Conservation (phyloP, 2,888 invertebrate species). For the Osedax fenrisi region DNA sequence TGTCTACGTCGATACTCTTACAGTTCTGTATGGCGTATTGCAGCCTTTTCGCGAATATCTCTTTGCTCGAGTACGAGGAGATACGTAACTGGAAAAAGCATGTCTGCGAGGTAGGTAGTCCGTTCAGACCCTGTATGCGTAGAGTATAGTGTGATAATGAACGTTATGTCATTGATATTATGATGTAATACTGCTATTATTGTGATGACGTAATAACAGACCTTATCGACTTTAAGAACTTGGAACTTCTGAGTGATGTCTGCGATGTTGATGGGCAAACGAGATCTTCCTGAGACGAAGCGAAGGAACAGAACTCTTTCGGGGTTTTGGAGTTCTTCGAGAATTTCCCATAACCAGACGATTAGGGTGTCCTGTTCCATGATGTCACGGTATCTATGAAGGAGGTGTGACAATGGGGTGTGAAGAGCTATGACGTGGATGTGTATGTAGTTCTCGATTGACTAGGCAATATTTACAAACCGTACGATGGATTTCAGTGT, state of each 20-base stretch:
- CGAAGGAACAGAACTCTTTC: constrained; percentile 60
- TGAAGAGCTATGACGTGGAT: no score
- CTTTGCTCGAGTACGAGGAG: constrained; percentile 57
- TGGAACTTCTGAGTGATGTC: constrained; percentile 61
- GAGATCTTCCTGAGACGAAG: constrained; percentile 59
- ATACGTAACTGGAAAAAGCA: constrained; percentile 58
- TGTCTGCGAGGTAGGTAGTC: constrained; percentile 59
- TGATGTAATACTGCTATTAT: not conserved
- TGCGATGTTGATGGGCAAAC: constrained; percentile 59
- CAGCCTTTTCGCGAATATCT: constrained; percentile 57
- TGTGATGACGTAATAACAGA: constrained; percentile 35
- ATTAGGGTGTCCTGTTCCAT: constrained; percentile 58
- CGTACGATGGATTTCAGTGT: constrained; percentile 58
- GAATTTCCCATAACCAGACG: constrained; percentile 59
- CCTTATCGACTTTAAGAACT: constrained; percentile 51
- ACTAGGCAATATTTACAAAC: constrained; percentile 50
- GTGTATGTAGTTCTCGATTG: no score
- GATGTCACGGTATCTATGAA: constrained; percentile 57
- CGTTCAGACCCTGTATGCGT: constrained; percentile 52
- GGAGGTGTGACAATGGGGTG: constrained; percentile 2
- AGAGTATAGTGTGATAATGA: not conserved
- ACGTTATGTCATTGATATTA: not conserved
- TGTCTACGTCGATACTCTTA: constrained; percentile 61
- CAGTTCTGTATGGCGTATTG: constrained; percentile 61
- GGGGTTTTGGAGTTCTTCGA: constrained; percentile 57